phyloP scores from a whole-genome alignment of 2,113 vertebrate species.

The Myrmecobius fasciatus region DNA sequence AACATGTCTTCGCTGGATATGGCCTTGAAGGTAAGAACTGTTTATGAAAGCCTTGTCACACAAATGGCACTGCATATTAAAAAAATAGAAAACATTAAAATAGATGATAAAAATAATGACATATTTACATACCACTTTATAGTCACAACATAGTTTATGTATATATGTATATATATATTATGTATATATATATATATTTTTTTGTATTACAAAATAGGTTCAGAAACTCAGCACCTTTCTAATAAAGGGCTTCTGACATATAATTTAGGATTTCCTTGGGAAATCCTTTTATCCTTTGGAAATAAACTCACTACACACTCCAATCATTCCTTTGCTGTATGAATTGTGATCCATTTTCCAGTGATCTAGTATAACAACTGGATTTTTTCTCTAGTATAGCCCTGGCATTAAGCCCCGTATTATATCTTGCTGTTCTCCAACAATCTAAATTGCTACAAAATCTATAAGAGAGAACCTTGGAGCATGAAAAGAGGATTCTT shows the following conservation, averaged over 20 bases:
- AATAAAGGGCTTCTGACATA: not conserved
- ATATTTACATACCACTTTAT: not conserved
- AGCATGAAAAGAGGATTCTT: not conserved
- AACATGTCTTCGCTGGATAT: conserved; percentile 72
- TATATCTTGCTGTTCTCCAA: not conserved
- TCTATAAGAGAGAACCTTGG: not conserved
- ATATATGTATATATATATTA: too few species aligned
- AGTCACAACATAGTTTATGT: not conserved
- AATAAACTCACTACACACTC: not conserved
- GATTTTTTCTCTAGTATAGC: not conserved
- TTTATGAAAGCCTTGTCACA: conserved; percentile 85
- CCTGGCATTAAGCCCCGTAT: not conserved
- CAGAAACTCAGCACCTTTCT: not conserved
- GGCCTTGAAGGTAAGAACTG: conserved; percentile 79
- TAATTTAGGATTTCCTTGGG: conserved; percentile 9
- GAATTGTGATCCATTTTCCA: not conserved
- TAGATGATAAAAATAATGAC: not conserved
- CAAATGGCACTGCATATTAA: conserved; percentile 79
- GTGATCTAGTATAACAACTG: not conserved
- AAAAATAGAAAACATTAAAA: not conserved
- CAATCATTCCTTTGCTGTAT: not conserved
- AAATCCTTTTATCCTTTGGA: not conserved
- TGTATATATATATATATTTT: too few species aligned
- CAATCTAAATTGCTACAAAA: not conserved
- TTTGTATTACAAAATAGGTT: too few species aligned